These are phyloP conservation scores for Alloscopus bannaensis DNA, from an alignment of 2,888 invertebrate genomes.

Conservation along the genomic window DNA sequence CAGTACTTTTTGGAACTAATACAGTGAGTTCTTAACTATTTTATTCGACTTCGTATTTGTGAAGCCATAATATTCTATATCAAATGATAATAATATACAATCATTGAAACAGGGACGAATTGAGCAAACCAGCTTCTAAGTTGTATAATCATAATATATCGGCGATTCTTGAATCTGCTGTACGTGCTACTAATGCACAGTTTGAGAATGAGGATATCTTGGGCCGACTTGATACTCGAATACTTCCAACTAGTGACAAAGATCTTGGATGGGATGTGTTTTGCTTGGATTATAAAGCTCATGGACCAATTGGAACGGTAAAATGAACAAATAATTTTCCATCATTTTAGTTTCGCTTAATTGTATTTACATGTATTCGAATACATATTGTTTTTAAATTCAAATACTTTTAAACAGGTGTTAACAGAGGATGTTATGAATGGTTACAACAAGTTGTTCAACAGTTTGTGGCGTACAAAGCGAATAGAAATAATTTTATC, in stretches of 20 bases:
- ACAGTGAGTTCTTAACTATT: conserved; percentile 83
- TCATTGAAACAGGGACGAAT: conserved; percentile 89
- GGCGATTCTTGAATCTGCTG: conserved; percentile 88
- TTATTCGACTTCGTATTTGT: conserved; percentile 60
- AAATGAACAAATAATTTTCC: conserved; percentile 39
- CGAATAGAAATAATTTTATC: conserved; percentile 91
- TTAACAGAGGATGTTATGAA: conserved; percentile 80
- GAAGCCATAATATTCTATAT: no score
- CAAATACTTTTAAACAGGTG: conserved; percentile 76
- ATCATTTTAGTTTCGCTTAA: conserved; percentile 9
- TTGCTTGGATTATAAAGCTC: conserved; percentile 89
- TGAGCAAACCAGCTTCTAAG: conserved; percentile 89
- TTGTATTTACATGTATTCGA: conserved; percentile 7
- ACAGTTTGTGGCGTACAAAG: conserved; percentile 92
- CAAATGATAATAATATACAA: no score
- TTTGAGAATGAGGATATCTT: conserved; percentile 94
- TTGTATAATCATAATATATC: conserved; percentile 92
- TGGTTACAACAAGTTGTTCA: conserved; percentile 87
- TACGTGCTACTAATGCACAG: conserved; percentile 94
- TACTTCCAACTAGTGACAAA: conserved; percentile 81
- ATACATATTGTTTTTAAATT: no score
- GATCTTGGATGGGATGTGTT: conserved; percentile 95
- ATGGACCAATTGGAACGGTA: conserved; percentile 92
- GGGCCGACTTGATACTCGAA: conserved; percentile 88
- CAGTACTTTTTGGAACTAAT: conserved; percentile 93